Evolutionary conservation across 2,888 invertebrate species (phyloP).

Genomic region (Drosophila tripunctata): DNA sequence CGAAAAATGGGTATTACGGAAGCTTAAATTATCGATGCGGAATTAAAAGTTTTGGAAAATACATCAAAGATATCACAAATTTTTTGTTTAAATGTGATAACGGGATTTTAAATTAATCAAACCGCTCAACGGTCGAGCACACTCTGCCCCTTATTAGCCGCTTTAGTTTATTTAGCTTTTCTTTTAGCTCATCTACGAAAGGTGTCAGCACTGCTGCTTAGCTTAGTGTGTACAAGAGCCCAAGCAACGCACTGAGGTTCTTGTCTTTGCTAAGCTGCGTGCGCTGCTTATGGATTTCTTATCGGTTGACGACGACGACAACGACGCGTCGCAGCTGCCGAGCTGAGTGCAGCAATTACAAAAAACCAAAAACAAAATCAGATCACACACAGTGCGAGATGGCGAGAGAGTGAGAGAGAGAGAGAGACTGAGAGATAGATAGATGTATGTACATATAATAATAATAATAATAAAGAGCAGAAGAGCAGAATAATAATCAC

Average conservation of each 20-base stretch:
- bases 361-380: conserved; percentile 43
- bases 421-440: not conserved
- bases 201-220: not conserved
- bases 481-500: conserved; percentile 66
- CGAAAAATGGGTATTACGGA: too few relatives aligned
- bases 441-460: conserved; percentile 29
- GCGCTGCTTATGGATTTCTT: not conserved
- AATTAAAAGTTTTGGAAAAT: too few relatives aligned
- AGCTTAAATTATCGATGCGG: too few relatives aligned
- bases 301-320: too few relatives aligned
- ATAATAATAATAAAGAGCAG: conserved; percentile 50
- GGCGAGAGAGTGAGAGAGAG: not conserved
- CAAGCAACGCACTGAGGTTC: not conserved
- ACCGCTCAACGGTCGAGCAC: too few relatives aligned
- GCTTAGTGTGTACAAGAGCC: not conserved
- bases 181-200: too few relatives aligned
- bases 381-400: not conserved
- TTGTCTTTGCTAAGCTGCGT: conserved; percentile 8
- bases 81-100: too few relatives aligned
- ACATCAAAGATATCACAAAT: too few relatives aligned
- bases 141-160: too few relatives aligned
- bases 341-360: conserved; percentile 48
- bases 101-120: too few relatives aligned
- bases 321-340: conserved; percentile 9
- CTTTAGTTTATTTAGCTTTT: too few relatives aligned